Evolutionary conservation across 2,888 invertebrate genomes (phyloP).

Genomic region (Halictus ligatus): DNA sequence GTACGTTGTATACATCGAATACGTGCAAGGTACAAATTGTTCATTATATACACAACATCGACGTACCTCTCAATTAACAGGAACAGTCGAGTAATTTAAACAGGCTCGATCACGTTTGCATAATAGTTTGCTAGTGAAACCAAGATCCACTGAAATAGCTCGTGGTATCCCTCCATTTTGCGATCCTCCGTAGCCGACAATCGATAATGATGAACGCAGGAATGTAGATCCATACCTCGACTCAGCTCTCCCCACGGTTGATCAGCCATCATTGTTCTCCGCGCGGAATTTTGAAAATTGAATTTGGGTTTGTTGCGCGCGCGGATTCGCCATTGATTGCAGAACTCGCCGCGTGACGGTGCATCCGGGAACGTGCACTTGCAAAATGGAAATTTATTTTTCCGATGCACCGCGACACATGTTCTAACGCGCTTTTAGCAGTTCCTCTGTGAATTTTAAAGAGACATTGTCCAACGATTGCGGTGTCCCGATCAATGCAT

Average conservation of each 20-base stretch:
- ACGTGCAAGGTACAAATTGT: not conserved
- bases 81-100: conserved; percentile 14
- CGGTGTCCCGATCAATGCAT: not conserved
- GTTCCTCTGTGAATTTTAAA: not conserved
- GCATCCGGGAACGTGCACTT: not conserved
- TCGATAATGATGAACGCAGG: not conserved
- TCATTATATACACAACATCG: not conserved
- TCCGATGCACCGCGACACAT: not conserved
- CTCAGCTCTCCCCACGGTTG: not conserved
- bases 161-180: not conserved
- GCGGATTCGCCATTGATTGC: not conserved
- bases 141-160: conserved; percentile 7
- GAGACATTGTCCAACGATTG: no score
- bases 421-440: not conserved
- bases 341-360: not conserved
- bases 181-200: conserved; percentile 5
- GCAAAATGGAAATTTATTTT: not conserved
- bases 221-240: not conserved
- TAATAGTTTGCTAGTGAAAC: conserved; percentile 7
- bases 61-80: not conserved
- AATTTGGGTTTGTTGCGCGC: not conserved
- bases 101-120: not conserved
- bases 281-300: not conserved
- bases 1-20: no score
- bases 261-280: conserved; percentile 11